Percentiles rank a stretch among this genome's conserved stretches.
phyloP scores from a whole-genome alignment of 1,140 invertebrate species.

The Caenorhabditis brenneri region DNA sequence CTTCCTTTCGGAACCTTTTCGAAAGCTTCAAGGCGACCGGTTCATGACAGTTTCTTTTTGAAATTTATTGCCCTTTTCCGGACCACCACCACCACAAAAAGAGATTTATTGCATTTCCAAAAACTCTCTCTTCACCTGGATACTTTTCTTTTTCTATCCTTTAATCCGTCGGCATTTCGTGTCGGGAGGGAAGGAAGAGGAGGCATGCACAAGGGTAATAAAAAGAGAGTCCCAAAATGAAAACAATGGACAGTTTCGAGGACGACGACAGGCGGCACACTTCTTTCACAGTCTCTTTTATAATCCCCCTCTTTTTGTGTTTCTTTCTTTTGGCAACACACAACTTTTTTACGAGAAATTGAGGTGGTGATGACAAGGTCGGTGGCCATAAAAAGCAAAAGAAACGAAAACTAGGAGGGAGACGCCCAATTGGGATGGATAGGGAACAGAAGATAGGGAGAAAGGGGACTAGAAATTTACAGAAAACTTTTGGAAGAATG shows the following conservation, averaged over 20 bases:
- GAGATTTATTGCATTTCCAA: conserved; percentile 17
- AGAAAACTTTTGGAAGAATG: too few species aligned
- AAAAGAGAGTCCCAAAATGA: conserved; percentile 27
- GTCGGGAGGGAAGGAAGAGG: too few species aligned
- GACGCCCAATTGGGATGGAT: background rate
- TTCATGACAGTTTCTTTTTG: conserved; percentile 22
- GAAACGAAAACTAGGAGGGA: background rate
- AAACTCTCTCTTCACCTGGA: background rate
- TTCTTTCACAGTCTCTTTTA: conserved; percentile 27
- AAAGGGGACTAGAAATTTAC: background rate
- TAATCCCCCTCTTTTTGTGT: too few species aligned
- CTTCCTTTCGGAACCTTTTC: background rate
- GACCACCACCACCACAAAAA: background rate
- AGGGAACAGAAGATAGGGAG: too few species aligned
- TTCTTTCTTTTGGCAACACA: background rate
- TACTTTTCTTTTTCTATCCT: background rate
- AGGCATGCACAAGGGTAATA: background rate
- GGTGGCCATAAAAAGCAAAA: background rate
- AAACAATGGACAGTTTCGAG: conserved; percentile 37
- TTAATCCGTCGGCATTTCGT: conserved; percentile 3
- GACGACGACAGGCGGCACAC: conserved; percentile 18
- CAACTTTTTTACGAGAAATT: conserved; percentile 42
- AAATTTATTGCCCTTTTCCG: conserved; percentile 7
- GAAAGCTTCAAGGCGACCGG: background rate
- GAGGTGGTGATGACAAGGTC: conserved; percentile 40